Evolutionary conservation across 2,888 invertebrate species (phyloP).

Genomic region (Aquatica leii): DNA sequence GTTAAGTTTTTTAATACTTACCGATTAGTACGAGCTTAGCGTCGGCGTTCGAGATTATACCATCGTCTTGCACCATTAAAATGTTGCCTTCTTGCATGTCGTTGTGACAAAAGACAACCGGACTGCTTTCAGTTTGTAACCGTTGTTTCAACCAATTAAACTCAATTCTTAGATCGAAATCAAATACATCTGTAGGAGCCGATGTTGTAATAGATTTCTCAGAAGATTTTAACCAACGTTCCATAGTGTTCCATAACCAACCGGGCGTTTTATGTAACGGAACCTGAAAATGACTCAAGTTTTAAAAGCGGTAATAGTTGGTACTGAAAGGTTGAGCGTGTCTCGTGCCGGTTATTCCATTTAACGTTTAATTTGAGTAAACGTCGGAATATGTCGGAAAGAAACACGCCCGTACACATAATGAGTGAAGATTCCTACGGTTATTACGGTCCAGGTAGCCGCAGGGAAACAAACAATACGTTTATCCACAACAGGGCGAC

Average conservation of each 20-base stretch:
- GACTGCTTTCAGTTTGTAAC: conserved; percentile 69
- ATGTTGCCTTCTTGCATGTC: conserved; percentile 92
- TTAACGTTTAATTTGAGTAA: no score
- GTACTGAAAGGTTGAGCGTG: conserved; percentile 22
- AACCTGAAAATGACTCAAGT: conserved; percentile 60
- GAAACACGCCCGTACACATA: conserved; percentile 42
- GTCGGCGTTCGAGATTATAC: conserved; percentile 47
- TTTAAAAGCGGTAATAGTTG: conserved; percentile 17
- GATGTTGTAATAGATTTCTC: conserved; percentile 55
- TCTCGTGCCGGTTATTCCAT: conserved; percentile 19
- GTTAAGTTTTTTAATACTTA: conserved; percentile 28
- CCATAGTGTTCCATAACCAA: conserved; percentile 93
- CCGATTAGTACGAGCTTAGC: conserved; percentile 57
- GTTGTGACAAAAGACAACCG: conserved; percentile 94
- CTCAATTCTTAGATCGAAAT: conserved; percentile 70
- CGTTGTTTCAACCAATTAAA: conserved; percentile 74
- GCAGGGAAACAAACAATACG: conserved; percentile 43
- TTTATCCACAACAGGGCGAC: conserved; percentile 46
- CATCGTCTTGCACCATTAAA: conserved; percentile 63
- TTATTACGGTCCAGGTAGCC: conserved; percentile 46
- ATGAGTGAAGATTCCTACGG: conserved; percentile 53
- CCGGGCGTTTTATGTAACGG: conserved; percentile 95
- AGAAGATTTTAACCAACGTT: conserved; percentile 75
- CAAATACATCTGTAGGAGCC: conserved; percentile 38
- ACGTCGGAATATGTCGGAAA: conserved; percentile 26